Evolutionary conservation across 2,888 invertebrate genomes (phyloP).

Genomic region (Drosophila pseudotalamancana): DNA sequence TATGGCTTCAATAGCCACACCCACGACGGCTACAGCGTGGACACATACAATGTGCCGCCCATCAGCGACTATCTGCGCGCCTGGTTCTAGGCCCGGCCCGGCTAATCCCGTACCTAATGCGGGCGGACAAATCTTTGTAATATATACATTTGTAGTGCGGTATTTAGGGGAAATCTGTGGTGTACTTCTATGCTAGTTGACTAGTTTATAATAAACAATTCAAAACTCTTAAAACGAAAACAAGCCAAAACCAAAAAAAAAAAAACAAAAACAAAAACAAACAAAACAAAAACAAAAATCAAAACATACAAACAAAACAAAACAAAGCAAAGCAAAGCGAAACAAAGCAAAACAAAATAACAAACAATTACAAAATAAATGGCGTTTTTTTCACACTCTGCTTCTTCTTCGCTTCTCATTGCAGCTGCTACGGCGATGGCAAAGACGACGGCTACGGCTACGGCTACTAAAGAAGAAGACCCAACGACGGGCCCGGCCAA

Average conservation of each 20-base stretch:
- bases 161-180: slow-evolving; percentile 12
- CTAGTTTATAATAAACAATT: slow-evolving; percentile 32
- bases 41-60: slow-evolving; percentile 62
- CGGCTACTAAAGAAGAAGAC: slow-evolving; percentile 38
- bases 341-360: background rate
- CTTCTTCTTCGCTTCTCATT: slow-evolving; percentile 57
- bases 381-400: slow-evolving; percentile 36
- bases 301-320: slow-evolving; percentile 8
- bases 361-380: slow-evolving; percentile 50
- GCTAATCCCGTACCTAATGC: background rate
- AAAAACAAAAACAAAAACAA: slow-evolving; percentile 12
- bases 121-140: slow-evolving; percentile 5
- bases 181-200: slow-evolving; percentile 23
- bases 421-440: slow-evolving; percentile 48
- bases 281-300: slow-evolving; percentile 1
- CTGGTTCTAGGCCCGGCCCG: slow-evolving; percentile 50
- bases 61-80: slow-evolving; percentile 62
- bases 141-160: slow-evolving; percentile 12
- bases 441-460: slow-evolving; percentile 26
- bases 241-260: background rate
- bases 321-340: slow-evolving; percentile 12
- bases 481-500: slow-evolving; percentile 19
- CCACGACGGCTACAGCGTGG: slow-evolving; percentile 63
- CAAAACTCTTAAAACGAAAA: slow-evolving; percentile 9
- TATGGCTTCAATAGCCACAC: slow-evolving; percentile 65